These are phyloP conservation scores for Delichon dasypus DNA, from an alignment of 2,797 vertebrate species.

Conservation along the genomic window DNA sequence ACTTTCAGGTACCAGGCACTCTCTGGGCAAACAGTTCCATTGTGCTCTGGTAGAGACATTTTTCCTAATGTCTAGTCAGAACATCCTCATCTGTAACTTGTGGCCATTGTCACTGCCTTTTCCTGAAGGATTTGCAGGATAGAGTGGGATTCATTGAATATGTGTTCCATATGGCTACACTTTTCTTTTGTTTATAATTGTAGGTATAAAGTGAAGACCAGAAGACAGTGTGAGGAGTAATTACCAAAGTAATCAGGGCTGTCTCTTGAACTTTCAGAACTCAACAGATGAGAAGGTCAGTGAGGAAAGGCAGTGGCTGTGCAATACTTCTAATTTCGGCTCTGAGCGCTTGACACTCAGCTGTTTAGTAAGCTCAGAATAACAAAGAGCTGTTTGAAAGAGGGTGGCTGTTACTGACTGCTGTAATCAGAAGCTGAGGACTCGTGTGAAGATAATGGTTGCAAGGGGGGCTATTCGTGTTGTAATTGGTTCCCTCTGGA, in stretches of 20 bases:
- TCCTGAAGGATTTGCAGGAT: not conserved
- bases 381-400: not conserved
- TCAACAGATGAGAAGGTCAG: not conserved
- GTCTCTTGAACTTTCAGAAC: not conserved
- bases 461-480: not conserved
- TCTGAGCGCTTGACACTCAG: not conserved
- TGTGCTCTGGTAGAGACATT: not conserved
- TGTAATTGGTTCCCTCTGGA: not conserved
- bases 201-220: not conserved
- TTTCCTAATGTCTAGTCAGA: not conserved
- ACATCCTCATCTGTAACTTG: not conserved
- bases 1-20: not conserved
- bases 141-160: not conserved
- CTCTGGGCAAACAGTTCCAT: not conserved
- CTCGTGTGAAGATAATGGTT: not conserved
- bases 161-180: not conserved
- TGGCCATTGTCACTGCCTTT: not conserved
- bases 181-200: not conserved
- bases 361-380: constrained; percentile 4
- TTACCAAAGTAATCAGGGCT: not conserved
- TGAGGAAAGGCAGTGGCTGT: not conserved
- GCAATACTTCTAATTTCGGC: not conserved
- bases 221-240: not conserved
- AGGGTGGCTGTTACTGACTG: not conserved
- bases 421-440: not conserved